phyloP scores from a whole-genome alignment of 2,797 vertebrate genomes.

The Thaleichthys pacificus region DNA sequence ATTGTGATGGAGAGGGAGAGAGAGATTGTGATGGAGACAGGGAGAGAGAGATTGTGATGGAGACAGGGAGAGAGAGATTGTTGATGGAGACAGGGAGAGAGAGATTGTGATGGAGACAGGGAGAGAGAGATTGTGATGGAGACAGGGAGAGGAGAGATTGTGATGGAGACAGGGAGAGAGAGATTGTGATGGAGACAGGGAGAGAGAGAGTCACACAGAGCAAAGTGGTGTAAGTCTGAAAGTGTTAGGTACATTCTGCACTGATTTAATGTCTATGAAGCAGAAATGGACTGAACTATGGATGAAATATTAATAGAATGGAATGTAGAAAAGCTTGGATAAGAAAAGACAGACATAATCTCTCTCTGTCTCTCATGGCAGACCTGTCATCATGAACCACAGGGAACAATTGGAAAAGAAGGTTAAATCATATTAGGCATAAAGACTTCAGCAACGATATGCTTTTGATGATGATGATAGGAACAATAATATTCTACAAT shows the following conservation, averaged over 20 bases:
- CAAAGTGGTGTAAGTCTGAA: conserved; percentile 60
- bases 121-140: neutral
- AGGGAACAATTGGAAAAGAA: too few species aligned
- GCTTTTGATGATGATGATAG: too few species aligned
- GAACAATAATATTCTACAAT: too few species aligned
- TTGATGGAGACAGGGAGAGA: conserved; percentile 8
- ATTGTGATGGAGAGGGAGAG: conserved; percentile 21
- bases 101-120: conserved; percentile 21
- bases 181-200: neutral
- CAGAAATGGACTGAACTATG: conserved; percentile 71
- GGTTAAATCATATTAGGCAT: too few species aligned
- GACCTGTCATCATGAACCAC: conserved; percentile 50
- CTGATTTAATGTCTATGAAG: conserved; percentile 74
- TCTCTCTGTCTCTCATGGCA: conserved; percentile 60
- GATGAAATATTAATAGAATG: conserved; percentile 74
- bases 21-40: neutral
- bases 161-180: conserved; percentile 20
- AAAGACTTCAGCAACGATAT: too few species aligned
- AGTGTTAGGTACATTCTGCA: conserved; percentile 65
- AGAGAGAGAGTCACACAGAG: conserved; percentile 32
- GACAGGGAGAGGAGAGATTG: conserved; percentile 9
- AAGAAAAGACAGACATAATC: conserved; percentile 62
- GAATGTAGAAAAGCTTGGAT: conserved; percentile 65
- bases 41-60: conserved; percentile 13
- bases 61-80: conserved; percentile 10